phyloP scores from a whole-genome alignment of 2,797 vertebrate genomes.

The Heliangelus exortis region DNA sequence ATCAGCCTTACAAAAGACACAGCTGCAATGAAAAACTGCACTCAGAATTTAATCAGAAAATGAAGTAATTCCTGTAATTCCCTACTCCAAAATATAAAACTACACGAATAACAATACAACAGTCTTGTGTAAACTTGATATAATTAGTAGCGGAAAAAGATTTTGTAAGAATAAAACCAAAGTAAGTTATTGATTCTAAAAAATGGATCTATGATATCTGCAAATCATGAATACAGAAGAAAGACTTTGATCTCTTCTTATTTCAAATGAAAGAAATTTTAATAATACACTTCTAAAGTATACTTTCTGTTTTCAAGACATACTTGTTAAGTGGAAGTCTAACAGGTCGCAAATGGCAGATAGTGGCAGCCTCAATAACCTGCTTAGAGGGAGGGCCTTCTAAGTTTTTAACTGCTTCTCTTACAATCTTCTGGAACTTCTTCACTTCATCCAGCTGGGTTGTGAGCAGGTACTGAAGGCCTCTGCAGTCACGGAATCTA shows the following conservation, averaged over 20 bases:
- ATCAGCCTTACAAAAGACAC: conserved; percentile 97
- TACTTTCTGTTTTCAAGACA: conserved; percentile 41
- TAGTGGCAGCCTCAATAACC: conserved; percentile 92
- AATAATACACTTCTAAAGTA: background rate
- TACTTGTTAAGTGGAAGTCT: conserved; percentile 96
- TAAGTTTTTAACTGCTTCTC: conserved; percentile 91
- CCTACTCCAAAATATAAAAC: background rate
- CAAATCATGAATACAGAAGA: background rate
- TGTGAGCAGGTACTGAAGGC: conserved; percentile 92
- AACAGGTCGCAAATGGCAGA: conserved; percentile 92
- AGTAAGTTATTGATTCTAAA: background rate
- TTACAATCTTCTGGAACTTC: conserved; percentile 92
- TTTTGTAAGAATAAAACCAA: background rate
- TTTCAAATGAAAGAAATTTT: conserved; percentile 3
- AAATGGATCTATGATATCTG: background rate
- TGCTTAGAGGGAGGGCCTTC: conserved; percentile 90
- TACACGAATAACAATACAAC: background rate
- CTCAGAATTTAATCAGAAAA: conserved; percentile 23
- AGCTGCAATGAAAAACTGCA: conserved; percentile 81
- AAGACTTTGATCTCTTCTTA: background rate
- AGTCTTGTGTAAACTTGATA: background rate
- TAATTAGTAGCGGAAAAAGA: background rate
- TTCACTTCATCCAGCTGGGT: conserved; percentile 91
- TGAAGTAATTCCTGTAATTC: background rate
- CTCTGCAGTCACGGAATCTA: conserved; percentile 92